phyloP scores from a whole-genome alignment of 2,113 vertebrate genomes.

The Eira barbara region DNA sequence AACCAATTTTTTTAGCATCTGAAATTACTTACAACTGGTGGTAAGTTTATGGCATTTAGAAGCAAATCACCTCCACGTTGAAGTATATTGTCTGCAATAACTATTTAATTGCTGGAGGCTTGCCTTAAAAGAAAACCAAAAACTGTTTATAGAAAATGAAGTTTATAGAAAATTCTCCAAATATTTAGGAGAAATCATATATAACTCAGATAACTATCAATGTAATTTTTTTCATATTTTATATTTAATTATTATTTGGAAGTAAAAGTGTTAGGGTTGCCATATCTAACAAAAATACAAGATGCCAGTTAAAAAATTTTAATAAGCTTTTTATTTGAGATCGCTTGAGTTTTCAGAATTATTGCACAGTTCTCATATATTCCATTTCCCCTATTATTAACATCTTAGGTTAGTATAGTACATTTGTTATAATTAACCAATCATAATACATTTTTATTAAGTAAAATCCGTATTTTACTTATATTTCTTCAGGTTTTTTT shows the following conservation, averaged over 20 bases:
- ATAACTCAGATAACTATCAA: constrained; percentile 34
- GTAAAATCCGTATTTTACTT: neutral
- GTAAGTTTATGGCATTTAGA: neutral
- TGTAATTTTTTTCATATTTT: constrained; percentile 23
- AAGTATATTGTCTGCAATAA: neutral
- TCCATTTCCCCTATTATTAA: neutral
- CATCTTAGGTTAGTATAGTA: neutral
- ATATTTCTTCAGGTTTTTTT: neutral
- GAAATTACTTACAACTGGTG: constrained; percentile 23
- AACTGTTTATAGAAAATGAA: constrained; percentile 37
- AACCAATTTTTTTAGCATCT: neutral
- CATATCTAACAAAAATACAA: constrained; percentile 32
- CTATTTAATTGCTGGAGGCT: neutral
- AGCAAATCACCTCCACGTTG: neutral
- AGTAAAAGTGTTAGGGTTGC: neutral
- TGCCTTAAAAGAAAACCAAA: neutral
- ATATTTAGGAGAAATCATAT: constrained; percentile 31
- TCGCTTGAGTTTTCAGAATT: constrained; percentile 15
- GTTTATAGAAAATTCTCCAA: too few species aligned
- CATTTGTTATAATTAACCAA: constrained; percentile 4
- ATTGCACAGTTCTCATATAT: neutral
- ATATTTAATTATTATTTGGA: constrained; percentile 38
- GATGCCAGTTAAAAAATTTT: neutral
- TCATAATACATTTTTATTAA: neutral
- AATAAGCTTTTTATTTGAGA: neutral